These are phyloP conservation scores for Drosophila borealis DNA, from an alignment of 2,888 invertebrate species.

Conservation along the genomic window DNA sequence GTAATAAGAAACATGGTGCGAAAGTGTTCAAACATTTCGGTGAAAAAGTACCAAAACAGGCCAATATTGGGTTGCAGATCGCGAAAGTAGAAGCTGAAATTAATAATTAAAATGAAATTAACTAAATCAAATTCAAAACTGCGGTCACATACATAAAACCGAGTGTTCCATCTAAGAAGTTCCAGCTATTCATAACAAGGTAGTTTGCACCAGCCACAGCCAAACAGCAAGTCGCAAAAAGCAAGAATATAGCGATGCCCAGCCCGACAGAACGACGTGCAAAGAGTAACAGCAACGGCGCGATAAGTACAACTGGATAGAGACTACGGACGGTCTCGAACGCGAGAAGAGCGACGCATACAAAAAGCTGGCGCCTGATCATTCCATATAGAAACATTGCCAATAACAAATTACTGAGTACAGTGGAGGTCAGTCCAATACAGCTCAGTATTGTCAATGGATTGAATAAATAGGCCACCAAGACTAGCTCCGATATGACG, in stretches of 20 bases:
- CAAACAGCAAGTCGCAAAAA: slow-evolving; percentile 65
- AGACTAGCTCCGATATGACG: slow-evolving; percentile 88
- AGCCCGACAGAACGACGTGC: slow-evolving; percentile 36
- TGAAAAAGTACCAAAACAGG: slow-evolving; percentile 99
- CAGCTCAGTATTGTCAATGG: slow-evolving; percentile 95
- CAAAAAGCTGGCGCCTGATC: slow-evolving; percentile 87
- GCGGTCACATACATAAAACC: slow-evolving; percentile 91
- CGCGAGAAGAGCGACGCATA: slow-evolving; percentile 90
- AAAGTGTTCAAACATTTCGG: slow-evolving; percentile 99
- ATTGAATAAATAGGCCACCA: slow-evolving; percentile 93
- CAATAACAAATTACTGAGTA: slow-evolving; percentile 94
- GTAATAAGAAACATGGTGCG: slow-evolving; percentile 96
- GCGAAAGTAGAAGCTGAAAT: slow-evolving; percentile 92
- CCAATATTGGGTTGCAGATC: slow-evolving; percentile 99
- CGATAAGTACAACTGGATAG: slow-evolving; percentile 92
- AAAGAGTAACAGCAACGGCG: slow-evolving; percentile 90
- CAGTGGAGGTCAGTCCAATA: slow-evolving; percentile 95
- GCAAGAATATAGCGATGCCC: slow-evolving; percentile 43
- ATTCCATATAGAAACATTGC: slow-evolving; percentile 90
- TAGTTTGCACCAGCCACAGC: slow-evolving; percentile 83
- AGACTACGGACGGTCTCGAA: slow-evolving; percentile 93
- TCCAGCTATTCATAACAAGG: slow-evolving; percentile 88
- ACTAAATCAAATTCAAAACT: not conserved
- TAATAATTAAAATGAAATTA: slow-evolving; percentile 57
- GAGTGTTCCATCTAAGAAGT: slow-evolving; percentile 90